Conservation (phyloP, 2,113 vertebrate species). For the Rousettus leschenaultii region DNA sequence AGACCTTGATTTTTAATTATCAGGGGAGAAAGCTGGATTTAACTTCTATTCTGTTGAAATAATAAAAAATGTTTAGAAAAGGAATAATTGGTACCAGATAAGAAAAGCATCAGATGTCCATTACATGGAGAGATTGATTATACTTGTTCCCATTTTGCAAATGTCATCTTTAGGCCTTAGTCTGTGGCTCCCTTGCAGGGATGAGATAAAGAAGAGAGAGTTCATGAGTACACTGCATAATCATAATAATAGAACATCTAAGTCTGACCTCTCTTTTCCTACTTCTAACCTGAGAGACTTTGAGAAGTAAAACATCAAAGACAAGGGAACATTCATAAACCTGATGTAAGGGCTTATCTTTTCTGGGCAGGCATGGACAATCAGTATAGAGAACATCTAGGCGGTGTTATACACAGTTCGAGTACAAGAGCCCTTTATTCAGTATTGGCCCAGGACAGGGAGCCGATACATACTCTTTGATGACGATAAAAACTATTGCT, state of each 20-base stretch:
- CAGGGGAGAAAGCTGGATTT: not conserved
- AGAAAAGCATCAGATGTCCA: not conserved
- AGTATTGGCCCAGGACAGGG: not conserved
- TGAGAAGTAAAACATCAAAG: not conserved
- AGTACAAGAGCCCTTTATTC: not conserved
- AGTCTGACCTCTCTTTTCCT: not conserved
- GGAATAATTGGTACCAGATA: not conserved
- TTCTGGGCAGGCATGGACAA: not conserved
- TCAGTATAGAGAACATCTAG: too few relatives aligned
- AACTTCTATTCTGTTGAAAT: not conserved
- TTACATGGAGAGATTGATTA: not conserved
- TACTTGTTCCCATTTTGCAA: not conserved
- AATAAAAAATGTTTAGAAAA: not conserved
- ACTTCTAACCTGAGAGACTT: not conserved
- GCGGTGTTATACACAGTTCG: too few relatives aligned
- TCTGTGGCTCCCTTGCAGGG: not conserved
- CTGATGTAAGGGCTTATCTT: not conserved
- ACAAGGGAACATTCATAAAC: not conserved
- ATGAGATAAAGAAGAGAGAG: not conserved
- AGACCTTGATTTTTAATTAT: not conserved
- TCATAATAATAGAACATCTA: not conserved
- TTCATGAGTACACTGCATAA: not conserved
- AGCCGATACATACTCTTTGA: not conserved
- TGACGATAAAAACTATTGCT: not conserved
- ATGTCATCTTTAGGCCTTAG: not conserved